A percentile compares a stretch with the other conserved stretches of the same genome.
Conservation (phyloP, 23 tunicate species). For the Halocynthia aurantium region DNA sequence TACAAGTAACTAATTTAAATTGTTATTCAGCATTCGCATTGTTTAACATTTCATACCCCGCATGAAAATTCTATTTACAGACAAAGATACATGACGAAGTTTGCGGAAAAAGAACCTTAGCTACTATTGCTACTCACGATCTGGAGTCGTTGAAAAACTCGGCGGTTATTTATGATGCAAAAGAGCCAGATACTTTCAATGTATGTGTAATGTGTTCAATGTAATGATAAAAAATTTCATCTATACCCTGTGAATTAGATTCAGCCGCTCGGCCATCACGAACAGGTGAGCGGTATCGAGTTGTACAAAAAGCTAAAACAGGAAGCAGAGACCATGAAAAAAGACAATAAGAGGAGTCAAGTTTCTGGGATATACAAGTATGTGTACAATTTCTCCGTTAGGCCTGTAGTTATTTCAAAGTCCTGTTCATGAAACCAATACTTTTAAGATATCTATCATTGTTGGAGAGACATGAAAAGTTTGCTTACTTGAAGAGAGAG, state of each 20-base stretch:
- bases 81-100: conserved; percentile 70
- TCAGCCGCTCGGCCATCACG: conserved; percentile 60
- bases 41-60: neutral
- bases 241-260: conserved; percentile 17
- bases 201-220: no score
- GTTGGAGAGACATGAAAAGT: conserved; percentile 64
- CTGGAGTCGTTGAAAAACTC: conserved; percentile 27
- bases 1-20: conserved; percentile 33
- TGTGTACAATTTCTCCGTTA: neutral
- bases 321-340: conserved; percentile 73
- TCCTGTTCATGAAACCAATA: neutral
- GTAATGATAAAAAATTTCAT: no score
- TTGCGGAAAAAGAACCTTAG: conserved; percentile 71
- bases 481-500: conserved; percentile 40
- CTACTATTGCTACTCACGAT: conserved; percentile 92
- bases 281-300: conserved; percentile 37
- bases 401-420: neutral
- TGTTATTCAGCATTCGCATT: neutral
- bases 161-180: conserved; percentile 55
- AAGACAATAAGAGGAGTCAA: conserved; percentile 79
- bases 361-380: conserved; percentile 84
- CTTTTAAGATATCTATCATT: conserved; percentile 55
- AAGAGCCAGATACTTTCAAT: conserved; percentile 40
- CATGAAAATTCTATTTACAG: conserved; percentile 9
- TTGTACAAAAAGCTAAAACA: conserved; percentile 41